phyloP scores from a whole-genome alignment of 1,140 invertebrate species.

The Halyomorpha halys region DNA sequence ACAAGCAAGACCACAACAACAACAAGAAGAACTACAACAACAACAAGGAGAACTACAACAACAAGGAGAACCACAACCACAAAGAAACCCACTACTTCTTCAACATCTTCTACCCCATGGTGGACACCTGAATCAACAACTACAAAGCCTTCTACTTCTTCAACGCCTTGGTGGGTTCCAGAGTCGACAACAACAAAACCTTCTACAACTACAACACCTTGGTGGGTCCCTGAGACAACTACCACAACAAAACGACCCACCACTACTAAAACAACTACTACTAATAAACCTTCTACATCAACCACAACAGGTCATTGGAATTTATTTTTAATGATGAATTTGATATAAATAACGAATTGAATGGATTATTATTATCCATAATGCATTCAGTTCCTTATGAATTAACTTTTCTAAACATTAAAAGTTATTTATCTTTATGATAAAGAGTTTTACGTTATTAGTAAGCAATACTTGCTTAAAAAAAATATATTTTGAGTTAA shows the following conservation, averaged over 20 bases:
- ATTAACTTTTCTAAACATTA: too few relatives aligned
- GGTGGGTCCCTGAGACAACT: conserved; percentile 39
- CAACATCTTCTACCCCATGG: conserved; percentile 24
- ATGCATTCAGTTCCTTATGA: too few relatives aligned
- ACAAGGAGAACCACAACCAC: conserved; percentile 30
- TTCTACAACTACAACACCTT: conserved; percentile 22
- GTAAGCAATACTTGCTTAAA: too few relatives aligned
- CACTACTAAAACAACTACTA: conserved; percentile 27
- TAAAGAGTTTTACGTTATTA: too few relatives aligned
- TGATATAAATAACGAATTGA: too few relatives aligned
- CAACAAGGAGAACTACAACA: conserved; percentile 30
- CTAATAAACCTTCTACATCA: conserved; percentile 25
- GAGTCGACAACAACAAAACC: conserved; percentile 29
- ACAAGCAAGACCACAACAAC: conserved; percentile 20
- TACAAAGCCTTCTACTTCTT: conserved; percentile 32
- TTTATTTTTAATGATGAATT: too few relatives aligned
- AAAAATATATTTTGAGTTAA: too few relatives aligned
- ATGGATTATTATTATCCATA: too few relatives aligned
- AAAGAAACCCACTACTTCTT: conserved; percentile 30
- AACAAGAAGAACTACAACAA: conserved; percentile 29
- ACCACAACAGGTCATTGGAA: conserved; percentile 23
- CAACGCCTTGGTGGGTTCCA: conserved; percentile 26
- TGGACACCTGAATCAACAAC: conserved; percentile 28
- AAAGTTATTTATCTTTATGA: too few relatives aligned
- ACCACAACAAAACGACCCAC: conserved; percentile 29